phyloP scores from a whole-genome alignment of 2,888 invertebrate genomes.

The Drosophila algonquin region DNA sequence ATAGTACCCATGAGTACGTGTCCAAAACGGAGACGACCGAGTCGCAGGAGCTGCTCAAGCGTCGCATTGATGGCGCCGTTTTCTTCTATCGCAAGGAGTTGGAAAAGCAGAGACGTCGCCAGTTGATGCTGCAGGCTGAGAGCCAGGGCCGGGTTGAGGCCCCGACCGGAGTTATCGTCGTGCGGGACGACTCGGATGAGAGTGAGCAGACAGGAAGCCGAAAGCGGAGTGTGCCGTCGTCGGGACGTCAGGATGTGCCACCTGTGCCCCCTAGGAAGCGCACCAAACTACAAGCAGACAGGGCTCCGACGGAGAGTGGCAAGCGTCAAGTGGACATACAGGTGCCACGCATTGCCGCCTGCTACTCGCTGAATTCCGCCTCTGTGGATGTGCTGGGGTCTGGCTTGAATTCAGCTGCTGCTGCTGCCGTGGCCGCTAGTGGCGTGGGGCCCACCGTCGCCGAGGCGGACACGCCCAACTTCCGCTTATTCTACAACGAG shows the following conservation, averaged over 20 bases:
- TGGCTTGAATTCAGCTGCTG: constrained; percentile 13
- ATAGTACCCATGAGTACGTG: constrained; percentile 45
- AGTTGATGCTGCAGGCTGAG: constrained; percentile 2
- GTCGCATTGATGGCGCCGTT: constrained; percentile 71
- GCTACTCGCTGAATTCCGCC: constrained; percentile 71
- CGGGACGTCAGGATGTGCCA: background rate
- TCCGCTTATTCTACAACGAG: constrained; percentile 71
- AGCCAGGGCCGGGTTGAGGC: background rate
- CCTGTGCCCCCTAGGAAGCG: constrained; percentile 13
- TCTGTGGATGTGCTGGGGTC: constrained; percentile 31
- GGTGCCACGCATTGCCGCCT: constrained; percentile 75
- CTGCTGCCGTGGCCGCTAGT: constrained; percentile 5
- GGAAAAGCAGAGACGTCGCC: constrained; percentile 53
- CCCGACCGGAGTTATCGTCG: constrained; percentile 37
- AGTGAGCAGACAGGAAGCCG: background rate
- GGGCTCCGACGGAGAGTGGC: background rate
- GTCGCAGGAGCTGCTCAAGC: constrained; percentile 60
- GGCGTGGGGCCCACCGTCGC: background rate
- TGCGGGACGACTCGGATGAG: constrained; percentile 64
- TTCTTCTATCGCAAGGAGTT: constrained; percentile 72
- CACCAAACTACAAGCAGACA: constrained; percentile 3
- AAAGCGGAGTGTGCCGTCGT: background rate
- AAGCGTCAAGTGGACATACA: constrained; percentile 48
- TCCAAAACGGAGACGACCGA: constrained; percentile 61
- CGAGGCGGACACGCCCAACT: constrained; percentile 24